Percentiles rank a stretch among this genome's conserved stretches.
Evolutionary conservation across 92 coral and sea anemone genomes (phyloP).

Genomic region (Palythoa heliodiscus): DNA sequence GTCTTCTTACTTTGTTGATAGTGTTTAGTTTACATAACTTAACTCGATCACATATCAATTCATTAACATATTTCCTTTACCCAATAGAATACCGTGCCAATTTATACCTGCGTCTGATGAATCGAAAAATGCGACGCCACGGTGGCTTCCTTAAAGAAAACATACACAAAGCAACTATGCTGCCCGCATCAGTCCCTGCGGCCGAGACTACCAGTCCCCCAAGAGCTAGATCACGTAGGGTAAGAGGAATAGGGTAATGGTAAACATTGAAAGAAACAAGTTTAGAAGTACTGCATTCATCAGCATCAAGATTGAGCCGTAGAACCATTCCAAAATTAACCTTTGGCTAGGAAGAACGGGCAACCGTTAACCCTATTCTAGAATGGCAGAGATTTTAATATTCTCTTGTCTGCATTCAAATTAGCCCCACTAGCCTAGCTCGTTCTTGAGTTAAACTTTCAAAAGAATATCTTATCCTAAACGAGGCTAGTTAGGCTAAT

Average conservation of each 20-base stretch:
- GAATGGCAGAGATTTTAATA: no score
- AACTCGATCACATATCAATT: no score
- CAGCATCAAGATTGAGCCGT: no score
- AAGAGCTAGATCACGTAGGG: slow-evolving; percentile 11
- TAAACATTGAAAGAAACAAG: neutral
- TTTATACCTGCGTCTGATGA: slow-evolving; percentile 36
- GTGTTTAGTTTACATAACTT: no score
- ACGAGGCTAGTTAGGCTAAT: no score
- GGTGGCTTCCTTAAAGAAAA: slow-evolving; percentile 22
- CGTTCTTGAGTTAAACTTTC: no score
- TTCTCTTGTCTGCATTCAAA: no score
- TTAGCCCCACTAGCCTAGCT: no score
- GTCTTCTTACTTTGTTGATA: no score
- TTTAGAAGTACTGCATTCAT: neutral
- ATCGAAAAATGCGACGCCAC: slow-evolving; percentile 33
- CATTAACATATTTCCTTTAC: neutral
- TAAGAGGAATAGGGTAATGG: neutral
- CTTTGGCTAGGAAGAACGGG: neutral
- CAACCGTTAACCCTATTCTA: no score
- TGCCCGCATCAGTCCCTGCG: neutral
- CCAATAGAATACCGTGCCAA: slow-evolving; percentile 39
- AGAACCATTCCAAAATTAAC: no score
- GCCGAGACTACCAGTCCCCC: neutral
- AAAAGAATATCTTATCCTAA: no score
- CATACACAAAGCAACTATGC: neutral